phyloP scores from a whole-genome alignment of 2,888 invertebrate genomes.

The Chrysodeixis includens region DNA sequence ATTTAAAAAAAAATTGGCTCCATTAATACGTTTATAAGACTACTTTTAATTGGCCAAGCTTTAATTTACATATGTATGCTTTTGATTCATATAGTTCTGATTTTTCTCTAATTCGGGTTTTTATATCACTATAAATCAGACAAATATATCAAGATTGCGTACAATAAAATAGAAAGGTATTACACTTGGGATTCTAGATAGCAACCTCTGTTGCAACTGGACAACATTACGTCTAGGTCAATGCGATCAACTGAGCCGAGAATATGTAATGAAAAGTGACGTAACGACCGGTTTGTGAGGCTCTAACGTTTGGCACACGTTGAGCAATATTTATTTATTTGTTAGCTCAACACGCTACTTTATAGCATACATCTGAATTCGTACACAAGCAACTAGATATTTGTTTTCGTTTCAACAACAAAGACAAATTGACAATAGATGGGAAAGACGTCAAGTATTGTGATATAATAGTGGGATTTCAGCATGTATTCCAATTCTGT shows the following conservation, averaged over 20 bases:
- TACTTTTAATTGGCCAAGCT: too few relatives aligned
- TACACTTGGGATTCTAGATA: slow-evolving; percentile 20
- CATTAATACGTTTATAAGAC: too few relatives aligned
- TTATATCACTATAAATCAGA: too few relatives aligned
- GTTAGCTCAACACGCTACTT: neutral
- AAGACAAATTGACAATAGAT: neutral
- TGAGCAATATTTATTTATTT: slow-evolving; percentile 11
- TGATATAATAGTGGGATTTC: slow-evolving; percentile 4
- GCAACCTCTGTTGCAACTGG: slow-evolving; percentile 30
- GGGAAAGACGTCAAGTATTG: neutral
- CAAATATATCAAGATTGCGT: neutral
- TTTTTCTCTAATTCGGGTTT: too few relatives aligned
- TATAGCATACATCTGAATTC: neutral
- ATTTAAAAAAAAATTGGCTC: too few relatives aligned
- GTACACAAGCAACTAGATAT: neutral
- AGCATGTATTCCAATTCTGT: neutral
- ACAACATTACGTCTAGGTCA: slow-evolving; percentile 48
- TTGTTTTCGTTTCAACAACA: neutral
- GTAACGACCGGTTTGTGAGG: slow-evolving; percentile 28
- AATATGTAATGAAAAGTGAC: slow-evolving; percentile 37
- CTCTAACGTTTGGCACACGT: slow-evolving; percentile 9
- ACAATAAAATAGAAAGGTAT: slow-evolving; percentile 31
- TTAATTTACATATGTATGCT: too few relatives aligned
- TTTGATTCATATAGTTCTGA: too few relatives aligned
- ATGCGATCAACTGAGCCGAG: slow-evolving; percentile 41